These are phyloP conservation scores for Atractosteus spatula DNA, from an alignment of 2,113 vertebrate genomes.

Conservation along the genomic window DNA sequence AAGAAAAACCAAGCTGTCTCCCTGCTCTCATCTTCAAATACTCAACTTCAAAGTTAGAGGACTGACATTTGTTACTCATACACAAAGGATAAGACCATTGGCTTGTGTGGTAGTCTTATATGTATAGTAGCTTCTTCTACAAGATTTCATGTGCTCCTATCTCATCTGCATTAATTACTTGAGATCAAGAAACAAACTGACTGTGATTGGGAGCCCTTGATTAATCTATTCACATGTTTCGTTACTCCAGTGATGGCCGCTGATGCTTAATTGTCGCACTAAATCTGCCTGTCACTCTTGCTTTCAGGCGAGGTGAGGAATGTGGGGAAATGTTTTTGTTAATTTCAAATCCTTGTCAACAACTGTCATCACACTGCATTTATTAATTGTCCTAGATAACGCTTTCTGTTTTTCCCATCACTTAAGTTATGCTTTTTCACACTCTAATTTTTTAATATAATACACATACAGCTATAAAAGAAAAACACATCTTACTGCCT, in stretches of 20 bases:
- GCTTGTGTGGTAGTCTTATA: neutral
- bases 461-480: too few relatives aligned
- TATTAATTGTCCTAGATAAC: too few relatives aligned
- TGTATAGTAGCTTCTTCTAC: neutral
- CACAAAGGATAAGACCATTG: neutral
- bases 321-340: conserved; percentile 24
- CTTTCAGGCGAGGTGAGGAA: conserved; percentile 20
- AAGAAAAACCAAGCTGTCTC: too few relatives aligned
- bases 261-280: conserved; percentile 33
- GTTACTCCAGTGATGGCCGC: conserved; percentile 25
- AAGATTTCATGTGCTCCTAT: neutral
- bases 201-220: conserved; percentile 25
- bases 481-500: too few relatives aligned
- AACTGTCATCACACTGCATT: too few relatives aligned
- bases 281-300: conserved; percentile 12
- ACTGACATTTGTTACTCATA: too few relatives aligned
- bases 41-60: too few relatives aligned
- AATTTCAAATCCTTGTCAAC: too few relatives aligned
- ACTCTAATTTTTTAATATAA: too few relatives aligned
- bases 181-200: conserved; percentile 37
- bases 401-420: too few relatives aligned
- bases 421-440: too few relatives aligned
- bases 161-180: conserved; percentile 6
- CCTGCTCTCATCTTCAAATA: too few relatives aligned
- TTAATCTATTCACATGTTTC: conserved; percentile 40